A percentile compares a stretch with the other conserved stretches of the same genome.
Evolutionary conservation across 2,888 invertebrate species (phyloP).

Genomic region (Aphodius granarius): DNA sequence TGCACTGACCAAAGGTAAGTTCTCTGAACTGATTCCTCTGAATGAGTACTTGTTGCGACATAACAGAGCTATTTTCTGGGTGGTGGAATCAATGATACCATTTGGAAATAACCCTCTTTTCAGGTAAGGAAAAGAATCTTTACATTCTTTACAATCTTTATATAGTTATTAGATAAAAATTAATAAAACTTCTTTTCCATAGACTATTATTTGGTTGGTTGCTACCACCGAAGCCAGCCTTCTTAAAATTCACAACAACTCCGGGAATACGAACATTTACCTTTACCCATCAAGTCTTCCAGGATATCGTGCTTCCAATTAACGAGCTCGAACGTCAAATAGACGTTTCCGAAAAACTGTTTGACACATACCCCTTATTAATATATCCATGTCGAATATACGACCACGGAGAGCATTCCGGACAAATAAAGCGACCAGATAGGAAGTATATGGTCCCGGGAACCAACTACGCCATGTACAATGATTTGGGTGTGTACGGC

Average conservation of each 20-base stretch:
- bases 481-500: slow-evolving; percentile 71
- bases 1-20: slow-evolving; percentile 58
- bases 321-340: slow-evolving; percentile 67
- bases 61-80: slow-evolving; percentile 72
- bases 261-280: slow-evolving; percentile 68
- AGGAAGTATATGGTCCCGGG: slow-evolving; percentile 63
- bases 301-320: slow-evolving; percentile 71
- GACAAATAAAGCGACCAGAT: slow-evolving; percentile 61
- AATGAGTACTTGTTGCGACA: slow-evolving; percentile 67
- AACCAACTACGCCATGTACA: slow-evolving; percentile 70
- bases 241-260: slow-evolving; percentile 72
- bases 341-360: slow-evolving; percentile 60
- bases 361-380: slow-evolving; percentile 68
- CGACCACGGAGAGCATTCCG: slow-evolving; percentile 62
- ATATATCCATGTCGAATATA: slow-evolving; percentile 70
- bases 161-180: neutral
- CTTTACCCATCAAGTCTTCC: slow-evolving; percentile 71
- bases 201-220: slow-evolving; percentile 67
- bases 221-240: slow-evolving; percentile 70
- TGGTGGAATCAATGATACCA: slow-evolving; percentile 71
- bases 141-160: neutral
- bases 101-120: slow-evolving; percentile 69
- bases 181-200: slow-evolving; percentile 20
- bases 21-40: slow-evolving; percentile 64
- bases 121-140: slow-evolving; percentile 13